A percentile compares a stretch with the other conserved stretches of the same genome.
phyloP scores from a whole-genome alignment of 2,888 invertebrate species.

The Perithous albicinctus region DNA sequence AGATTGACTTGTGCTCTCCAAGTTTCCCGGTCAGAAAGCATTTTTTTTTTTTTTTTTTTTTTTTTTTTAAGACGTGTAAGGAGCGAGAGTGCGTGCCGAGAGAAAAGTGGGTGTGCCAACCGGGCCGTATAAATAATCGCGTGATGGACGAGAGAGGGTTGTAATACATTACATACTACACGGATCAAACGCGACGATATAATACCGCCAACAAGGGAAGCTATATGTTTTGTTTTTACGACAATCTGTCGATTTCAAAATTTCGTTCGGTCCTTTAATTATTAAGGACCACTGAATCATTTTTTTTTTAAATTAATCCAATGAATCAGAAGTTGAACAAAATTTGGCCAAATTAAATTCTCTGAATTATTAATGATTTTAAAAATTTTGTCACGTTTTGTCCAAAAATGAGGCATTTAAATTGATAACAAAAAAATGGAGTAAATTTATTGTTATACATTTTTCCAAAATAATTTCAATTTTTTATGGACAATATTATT shows the following conservation, averaged over 20 bases:
- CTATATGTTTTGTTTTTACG: constrained; percentile 3
- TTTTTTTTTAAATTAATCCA: background rate
- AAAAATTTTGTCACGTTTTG: too few relatives aligned
- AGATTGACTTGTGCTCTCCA: constrained; percentile 41
- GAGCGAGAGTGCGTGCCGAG: constrained; percentile 46
- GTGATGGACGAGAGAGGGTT: constrained; percentile 57
- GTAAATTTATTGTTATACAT: too few relatives aligned
- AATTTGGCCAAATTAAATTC: too few relatives aligned
- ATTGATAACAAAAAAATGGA: too few relatives aligned
- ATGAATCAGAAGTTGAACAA: too few relatives aligned
- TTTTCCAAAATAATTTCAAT: too few relatives aligned
- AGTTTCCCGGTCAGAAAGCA: constrained; percentile 29
- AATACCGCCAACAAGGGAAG: constrained; percentile 14
- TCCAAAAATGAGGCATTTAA: too few relatives aligned
- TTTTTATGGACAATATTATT: too few relatives aligned
- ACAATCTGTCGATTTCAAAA: background rate
- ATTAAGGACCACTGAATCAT: too few relatives aligned
- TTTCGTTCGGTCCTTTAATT: too few relatives aligned
- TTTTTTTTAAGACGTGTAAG: constrained; percentile 10
- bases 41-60: too few relatives aligned
- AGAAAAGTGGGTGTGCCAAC: constrained; percentile 49
- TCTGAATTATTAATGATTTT: too few relatives aligned
- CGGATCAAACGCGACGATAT: constrained; percentile 36
- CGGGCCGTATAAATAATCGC: constrained; percentile 60
- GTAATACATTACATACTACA: constrained; percentile 26